Conservation (phyloP, 35 echinoderm and acorn worm species). For the Holothuria glaberrima region DNA sequence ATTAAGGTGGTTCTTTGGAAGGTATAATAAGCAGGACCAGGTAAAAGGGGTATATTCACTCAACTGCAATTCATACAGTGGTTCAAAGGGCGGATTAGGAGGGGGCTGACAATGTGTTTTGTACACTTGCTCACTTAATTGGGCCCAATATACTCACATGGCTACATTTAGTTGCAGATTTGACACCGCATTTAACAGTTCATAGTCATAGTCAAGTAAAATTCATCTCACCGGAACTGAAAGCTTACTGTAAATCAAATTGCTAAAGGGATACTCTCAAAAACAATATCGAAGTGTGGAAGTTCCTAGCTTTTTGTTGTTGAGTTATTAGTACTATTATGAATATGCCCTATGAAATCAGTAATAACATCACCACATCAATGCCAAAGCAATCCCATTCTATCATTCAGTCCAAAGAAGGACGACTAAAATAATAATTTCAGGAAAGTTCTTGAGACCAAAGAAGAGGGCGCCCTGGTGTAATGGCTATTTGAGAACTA, state of each 20-base stretch:
- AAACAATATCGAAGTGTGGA: not conserved
- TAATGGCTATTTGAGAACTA: not conserved
- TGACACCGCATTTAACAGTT: no score
- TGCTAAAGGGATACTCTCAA: not conserved
- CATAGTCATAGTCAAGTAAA: not conserved
- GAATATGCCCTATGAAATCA: not conserved
- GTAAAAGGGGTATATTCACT: no score
- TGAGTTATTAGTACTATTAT: not conserved
- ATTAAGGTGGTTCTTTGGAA: no score
- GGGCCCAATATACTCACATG: no score
- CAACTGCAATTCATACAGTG: no score
- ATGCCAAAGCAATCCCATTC: not conserved
- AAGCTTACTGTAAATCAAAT: not conserved
- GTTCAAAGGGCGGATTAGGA: no score
- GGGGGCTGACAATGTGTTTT: no score
- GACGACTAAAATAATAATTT: not conserved
- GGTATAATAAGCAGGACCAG: no score
- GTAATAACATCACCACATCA: not conserved
- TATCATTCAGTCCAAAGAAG: not conserved
- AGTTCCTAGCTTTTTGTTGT: not conserved
- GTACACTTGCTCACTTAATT: no score
- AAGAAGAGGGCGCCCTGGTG: not conserved
- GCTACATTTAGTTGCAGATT: no score
- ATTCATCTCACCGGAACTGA: constrained; percentile 8
- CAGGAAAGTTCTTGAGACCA: not conserved